Percentiles rank a stretch among this genome's conserved stretches.
Evolutionary conservation across 2,113 vertebrate genomes (phyloP).

Genomic region (Rhinopomastus cyanomelas): DNA sequence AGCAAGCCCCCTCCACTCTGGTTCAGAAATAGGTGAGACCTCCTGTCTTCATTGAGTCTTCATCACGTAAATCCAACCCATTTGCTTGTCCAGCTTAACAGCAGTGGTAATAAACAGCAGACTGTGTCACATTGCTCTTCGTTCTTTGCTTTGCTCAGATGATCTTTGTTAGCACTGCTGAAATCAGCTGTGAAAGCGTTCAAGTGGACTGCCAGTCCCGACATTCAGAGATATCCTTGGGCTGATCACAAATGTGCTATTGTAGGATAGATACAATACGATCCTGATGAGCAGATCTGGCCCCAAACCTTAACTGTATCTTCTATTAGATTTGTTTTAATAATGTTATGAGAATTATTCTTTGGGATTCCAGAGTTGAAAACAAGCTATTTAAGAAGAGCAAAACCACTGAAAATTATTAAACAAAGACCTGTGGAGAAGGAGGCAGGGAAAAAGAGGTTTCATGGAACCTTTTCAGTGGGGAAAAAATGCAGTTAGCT

Average conservation of each 20-base stretch:
- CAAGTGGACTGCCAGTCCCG: neutral
- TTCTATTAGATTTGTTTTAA: neutral
- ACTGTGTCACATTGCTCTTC: neutral
- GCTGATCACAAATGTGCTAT: neutral
- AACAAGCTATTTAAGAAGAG: neutral
- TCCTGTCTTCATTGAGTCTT: neutral
- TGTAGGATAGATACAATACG: neutral
- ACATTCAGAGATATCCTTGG: neutral
- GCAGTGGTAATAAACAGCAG: neutral
- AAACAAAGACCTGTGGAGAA: neutral
- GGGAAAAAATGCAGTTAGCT: slow-evolving; percentile 40
- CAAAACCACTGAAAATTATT: neutral
- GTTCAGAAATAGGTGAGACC: neutral
- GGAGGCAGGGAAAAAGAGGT: fast-evolving
- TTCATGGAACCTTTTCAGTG: neutral
- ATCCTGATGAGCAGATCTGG: neutral
- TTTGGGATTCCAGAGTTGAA: neutral
- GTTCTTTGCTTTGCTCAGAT: neutral
- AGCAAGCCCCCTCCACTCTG: neutral
- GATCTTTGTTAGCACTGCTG: neutral
- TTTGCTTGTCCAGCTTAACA: neutral
- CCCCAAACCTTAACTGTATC: neutral
- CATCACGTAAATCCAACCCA: neutral
- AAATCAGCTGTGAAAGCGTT: slow-evolving; percentile 21
- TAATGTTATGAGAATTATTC: neutral